Evolutionary conservation across 2,797 vertebrate species (phyloP), one percentile per base, ranked within the genome.

Genomic region (Paedocypris micromegethes): DNA sequence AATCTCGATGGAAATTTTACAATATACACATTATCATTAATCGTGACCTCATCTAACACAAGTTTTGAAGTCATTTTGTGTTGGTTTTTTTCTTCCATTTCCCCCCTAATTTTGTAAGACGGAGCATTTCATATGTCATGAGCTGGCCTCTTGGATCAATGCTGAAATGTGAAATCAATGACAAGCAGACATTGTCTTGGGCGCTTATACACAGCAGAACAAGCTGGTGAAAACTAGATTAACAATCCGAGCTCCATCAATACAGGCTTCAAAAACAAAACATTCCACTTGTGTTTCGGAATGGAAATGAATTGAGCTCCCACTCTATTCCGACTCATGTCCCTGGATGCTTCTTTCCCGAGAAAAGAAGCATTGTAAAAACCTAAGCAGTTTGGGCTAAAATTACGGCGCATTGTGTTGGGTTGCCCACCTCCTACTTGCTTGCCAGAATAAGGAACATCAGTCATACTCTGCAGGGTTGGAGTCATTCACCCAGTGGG

Each of bases 391-490:
- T 64, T 70, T 51, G 68, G 53, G 57, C 44, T 62, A 58, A 64
- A 64, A 69, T 73, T 73, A 68, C 9, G 6, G 44, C 9, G 53
- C 55, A 69, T 64, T 65, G 72, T 55, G 43, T 74, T 69, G 49
- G 61, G 39, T 45, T 45, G 49, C 46, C 51, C 49, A 50, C 61
- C 66, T 65, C 38, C 66, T 50, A 53, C 67, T 69, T 65, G 66
- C 56, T 50, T 69, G 55, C 72, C 54, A 69, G 61, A 70, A 74
- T 74, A 56, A 55, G 57, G 41, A 64, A 64, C 66, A 64, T 59
- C 62, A 69, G 57, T 74, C 56, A 69, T 48, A 59, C 72, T 55
- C 72, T 45, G 45, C 72, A 70, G 66, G 72, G 66, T 74, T 64
- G 44, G 9, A 54, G 46, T 55, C 61, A 60, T 44, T 43, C 56